phyloP scores from a whole-genome alignment of 2,113 vertebrate species.

The Halcyon senegalensis region DNA sequence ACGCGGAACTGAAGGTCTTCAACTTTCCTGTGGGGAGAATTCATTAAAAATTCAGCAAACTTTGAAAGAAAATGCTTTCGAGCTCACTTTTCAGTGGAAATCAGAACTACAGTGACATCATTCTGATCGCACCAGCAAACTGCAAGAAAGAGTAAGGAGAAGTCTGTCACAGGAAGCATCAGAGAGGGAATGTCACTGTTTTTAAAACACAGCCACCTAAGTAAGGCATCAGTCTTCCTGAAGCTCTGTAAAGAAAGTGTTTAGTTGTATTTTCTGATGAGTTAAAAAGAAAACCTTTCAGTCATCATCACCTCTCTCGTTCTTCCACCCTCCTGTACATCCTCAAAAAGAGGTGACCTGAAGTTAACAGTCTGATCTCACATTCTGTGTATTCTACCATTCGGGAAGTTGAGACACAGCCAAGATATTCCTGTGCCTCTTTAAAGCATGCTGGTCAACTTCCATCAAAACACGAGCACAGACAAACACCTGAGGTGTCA shows the following conservation, averaged over 20 bases:
- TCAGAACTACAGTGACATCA: neutral
- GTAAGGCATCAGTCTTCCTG: neutral
- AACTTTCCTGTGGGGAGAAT: conserved; percentile 86
- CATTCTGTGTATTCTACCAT: neutral
- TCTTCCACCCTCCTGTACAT: neutral
- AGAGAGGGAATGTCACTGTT: neutral
- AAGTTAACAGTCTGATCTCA: neutral
- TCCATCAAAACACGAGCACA: neutral
- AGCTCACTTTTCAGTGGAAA: neutral
- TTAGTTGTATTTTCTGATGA: neutral
- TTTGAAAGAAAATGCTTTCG: neutral
- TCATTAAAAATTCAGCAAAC: conserved; percentile 19
- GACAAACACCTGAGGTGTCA: neutral
- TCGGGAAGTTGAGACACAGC: neutral
- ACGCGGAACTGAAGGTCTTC: conserved; percentile 98
- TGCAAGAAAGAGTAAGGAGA: neutral
- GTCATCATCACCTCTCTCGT: neutral
- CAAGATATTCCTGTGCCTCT: neutral
- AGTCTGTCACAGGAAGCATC: neutral
- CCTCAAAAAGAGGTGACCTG: neutral
- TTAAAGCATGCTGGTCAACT: rapidly evolving
- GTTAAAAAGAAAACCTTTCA: neutral
- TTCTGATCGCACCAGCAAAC: neutral
- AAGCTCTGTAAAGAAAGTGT: neutral
- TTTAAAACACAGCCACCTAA: neutral